Evolutionary conservation across 2,888 invertebrate genomes (phyloP).

Genomic region (Lasioglossum lativentre): DNA sequence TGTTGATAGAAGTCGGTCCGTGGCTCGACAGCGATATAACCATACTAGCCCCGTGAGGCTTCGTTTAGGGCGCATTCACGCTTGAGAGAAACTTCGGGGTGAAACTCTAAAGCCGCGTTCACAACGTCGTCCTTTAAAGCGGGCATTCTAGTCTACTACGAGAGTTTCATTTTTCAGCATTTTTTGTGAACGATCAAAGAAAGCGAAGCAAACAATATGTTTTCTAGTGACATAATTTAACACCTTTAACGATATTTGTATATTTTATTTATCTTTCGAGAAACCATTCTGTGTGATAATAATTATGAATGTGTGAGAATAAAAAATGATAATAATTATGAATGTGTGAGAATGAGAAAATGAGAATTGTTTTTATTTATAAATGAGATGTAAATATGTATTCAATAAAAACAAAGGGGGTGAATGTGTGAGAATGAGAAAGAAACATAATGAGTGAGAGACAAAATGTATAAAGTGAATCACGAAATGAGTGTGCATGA

Average conservation of each 20-base stretch:
- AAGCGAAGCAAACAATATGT: neutral
- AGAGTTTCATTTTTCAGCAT: neutral
- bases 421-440: no score
- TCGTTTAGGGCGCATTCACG: neutral
- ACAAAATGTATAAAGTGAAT: no score
- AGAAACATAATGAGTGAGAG: no score
- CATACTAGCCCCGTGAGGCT: neutral
- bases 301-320: no score
- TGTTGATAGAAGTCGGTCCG: conserved; percentile 32
- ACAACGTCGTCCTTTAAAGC: neutral
- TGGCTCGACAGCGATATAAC: conserved; percentile 33
- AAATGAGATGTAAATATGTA: no score
- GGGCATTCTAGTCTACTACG: neutral
- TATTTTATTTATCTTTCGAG: neutral
- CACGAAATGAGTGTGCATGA: no score
- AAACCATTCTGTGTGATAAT: no score
- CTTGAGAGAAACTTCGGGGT: neutral
- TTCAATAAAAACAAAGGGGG: no score
- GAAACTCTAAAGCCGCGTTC: neutral
- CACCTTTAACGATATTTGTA: neutral
- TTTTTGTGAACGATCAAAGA: neutral
- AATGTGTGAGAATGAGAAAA: no score
- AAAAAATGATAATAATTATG: no score
- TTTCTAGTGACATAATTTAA: neutral
- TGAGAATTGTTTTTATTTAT: no score